Percentiles rank a stretch among this genome's conserved stretches.
Evolutionary conservation across 2,113 vertebrate species (phyloP).

Genomic region (Nanger granti): DNA sequence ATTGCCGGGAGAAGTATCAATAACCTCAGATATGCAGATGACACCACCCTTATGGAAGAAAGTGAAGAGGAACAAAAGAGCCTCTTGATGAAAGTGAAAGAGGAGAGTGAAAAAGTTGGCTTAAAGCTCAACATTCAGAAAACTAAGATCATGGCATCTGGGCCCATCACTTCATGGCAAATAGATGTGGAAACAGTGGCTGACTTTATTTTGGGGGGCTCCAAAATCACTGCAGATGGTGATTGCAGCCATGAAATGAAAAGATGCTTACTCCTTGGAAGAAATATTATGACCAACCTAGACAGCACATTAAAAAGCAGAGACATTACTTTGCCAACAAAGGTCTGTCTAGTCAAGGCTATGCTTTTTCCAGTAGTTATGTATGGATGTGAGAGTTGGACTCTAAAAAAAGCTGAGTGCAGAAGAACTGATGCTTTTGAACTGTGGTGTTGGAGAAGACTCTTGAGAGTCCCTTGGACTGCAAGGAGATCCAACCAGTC

Average conservation of each 20-base stretch:
- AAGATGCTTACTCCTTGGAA: neutral
- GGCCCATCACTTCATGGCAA: neutral
- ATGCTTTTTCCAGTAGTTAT: neutral
- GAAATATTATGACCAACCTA: neutral
- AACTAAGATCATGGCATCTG: neutral
- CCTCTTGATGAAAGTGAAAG: neutral
- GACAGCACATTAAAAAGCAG: neutral
- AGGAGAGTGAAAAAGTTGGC: neutral
- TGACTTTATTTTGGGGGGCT: neutral
- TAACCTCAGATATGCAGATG: neutral
- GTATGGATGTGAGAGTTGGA: neutral
- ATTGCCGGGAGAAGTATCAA: neutral
- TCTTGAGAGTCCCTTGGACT: neutral
- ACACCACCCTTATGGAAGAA: neutral
- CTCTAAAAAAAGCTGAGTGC: neutral
- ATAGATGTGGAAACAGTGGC: neutral
- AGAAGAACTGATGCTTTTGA: neutral
- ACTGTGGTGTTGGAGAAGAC: neutral
- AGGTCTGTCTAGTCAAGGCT: fast-evolving
- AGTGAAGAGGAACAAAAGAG: neutral
- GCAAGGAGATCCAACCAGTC: neutral
- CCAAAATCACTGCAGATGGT: neutral
- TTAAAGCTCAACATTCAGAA: neutral
- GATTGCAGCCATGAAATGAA: neutral
- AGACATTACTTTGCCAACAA: neutral